Conservation (phyloP, 2,113 vertebrate genomes). For the Actinemys pallida region DNA sequence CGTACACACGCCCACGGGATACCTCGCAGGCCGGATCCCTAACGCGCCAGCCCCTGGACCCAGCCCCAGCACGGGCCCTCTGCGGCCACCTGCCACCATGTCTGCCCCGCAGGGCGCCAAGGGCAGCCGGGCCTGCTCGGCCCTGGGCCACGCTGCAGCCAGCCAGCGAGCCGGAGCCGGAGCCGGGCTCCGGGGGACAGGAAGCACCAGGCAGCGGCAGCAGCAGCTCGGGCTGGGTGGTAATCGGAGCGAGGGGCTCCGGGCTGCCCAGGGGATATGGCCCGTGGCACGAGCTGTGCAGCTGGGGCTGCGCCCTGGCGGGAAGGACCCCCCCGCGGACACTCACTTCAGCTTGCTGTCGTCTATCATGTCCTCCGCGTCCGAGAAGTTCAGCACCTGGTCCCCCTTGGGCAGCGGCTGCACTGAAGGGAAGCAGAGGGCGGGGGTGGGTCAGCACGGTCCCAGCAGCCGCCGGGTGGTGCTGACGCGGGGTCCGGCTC, state of each 20-base stretch:
- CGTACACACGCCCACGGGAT: not conserved
- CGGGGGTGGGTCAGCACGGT: not conserved
- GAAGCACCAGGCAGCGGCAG: not conserved
- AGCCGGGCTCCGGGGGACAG: not conserved
- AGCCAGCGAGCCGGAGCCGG: too few species aligned
- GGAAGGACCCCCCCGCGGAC: too few species aligned
- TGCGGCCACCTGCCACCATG: not conserved
- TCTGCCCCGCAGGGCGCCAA: not conserved
- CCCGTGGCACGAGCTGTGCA: too few species aligned
- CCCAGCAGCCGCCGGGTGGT: too few species aligned
- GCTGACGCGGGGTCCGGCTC: too few species aligned
- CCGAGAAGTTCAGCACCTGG: conserved; percentile 96
- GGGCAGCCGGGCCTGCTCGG: not conserved
- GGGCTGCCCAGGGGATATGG: too few species aligned
- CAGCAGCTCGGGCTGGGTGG: not conserved
- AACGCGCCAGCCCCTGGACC: not conserved
- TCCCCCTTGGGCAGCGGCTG: conserved; percentile 96
- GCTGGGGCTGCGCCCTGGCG: not conserved
- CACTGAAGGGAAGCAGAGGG: conserved; percentile 80
- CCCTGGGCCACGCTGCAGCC: too few species aligned
- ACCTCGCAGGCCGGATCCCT: not conserved
- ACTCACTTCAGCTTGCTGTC: conserved; percentile 94
- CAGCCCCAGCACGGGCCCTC: not conserved
- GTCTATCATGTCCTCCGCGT: conserved; percentile 95
- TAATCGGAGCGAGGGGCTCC: too few species aligned